Evolutionary conservation across 2,113 vertebrate species (phyloP).

Genomic region (Mystacornis crossleyi): DNA sequence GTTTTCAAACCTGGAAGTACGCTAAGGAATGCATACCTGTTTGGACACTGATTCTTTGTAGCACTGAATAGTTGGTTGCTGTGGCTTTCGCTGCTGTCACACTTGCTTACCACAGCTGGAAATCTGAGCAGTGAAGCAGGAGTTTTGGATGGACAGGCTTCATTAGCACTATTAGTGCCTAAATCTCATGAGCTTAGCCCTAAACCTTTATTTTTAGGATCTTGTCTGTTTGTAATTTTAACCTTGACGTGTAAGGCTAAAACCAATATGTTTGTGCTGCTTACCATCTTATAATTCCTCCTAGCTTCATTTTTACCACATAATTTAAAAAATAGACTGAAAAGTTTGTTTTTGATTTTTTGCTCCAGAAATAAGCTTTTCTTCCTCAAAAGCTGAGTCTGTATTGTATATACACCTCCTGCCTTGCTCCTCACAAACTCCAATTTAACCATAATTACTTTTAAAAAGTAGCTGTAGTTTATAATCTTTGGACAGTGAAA

Average conservation of each 20-base stretch:
- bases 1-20: not conserved
- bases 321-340: not conserved
- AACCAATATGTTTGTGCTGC: not conserved
- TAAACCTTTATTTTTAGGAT: not conserved
- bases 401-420: not conserved
- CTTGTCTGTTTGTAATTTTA: not conserved
- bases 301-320: not conserved
- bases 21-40: rapidly evolving
- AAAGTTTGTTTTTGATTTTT: not conserved
- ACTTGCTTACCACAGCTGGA: not conserved
- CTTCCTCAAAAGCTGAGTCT: not conserved
- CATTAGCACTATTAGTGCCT: not conserved
- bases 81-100: not conserved
- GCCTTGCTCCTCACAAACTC: not conserved
- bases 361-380: not conserved
- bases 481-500: not conserved
- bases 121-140: not conserved
- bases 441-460: not conserved
- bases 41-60: not conserved
- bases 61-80: not conserved
- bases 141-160: not conserved
- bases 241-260: not conserved
- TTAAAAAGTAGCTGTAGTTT: not conserved
- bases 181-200: not conserved
- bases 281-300: not conserved